These are phyloP conservation scores for Epiblema foenella DNA, from an alignment of 2,888 invertebrate genomes.

Conservation along the genomic window DNA sequence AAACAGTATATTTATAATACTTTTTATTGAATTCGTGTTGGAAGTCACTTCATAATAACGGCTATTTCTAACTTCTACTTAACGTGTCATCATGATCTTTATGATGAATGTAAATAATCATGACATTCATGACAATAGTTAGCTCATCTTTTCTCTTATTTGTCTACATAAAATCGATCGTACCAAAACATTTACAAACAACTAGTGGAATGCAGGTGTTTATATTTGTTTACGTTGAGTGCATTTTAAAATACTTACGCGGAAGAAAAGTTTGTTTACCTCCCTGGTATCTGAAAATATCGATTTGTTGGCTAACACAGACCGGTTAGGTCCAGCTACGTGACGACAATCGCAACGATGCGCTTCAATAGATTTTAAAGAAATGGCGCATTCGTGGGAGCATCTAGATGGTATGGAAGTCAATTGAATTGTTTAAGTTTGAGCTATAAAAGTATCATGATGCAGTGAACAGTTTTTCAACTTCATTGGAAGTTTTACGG, in stretches of 20 bases:
- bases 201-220: conserved; percentile 1
- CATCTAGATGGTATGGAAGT: conserved; percentile 57
- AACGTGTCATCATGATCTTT: too few relatives aligned
- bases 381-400: conserved; percentile 55
- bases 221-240: conserved; percentile 32
- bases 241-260: conserved; percentile 40
- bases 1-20: neutral
- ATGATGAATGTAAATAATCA: neutral
- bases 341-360: conserved; percentile 63
- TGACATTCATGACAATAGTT: neutral
- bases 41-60: neutral
- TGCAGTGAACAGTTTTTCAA: neutral
- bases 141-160: neutral
- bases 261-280: conserved; percentile 59
- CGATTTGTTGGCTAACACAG: conserved; percentile 74
- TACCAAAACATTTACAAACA: neutral
- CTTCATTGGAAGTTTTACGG: neutral
- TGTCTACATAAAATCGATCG: neutral
- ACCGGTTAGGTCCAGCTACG: conserved; percentile 65
- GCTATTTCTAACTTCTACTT: neutral
- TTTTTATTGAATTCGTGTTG: neutral
- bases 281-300: conserved; percentile 72
- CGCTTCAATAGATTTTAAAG: conserved; percentile 61
- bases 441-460: neutral
- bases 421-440: conserved; percentile 48